These are phyloP conservation scores for Megaleporinus macrocephalus DNA, from an alignment of 2,113 vertebrate genomes.

Conservation along the genomic window DNA sequence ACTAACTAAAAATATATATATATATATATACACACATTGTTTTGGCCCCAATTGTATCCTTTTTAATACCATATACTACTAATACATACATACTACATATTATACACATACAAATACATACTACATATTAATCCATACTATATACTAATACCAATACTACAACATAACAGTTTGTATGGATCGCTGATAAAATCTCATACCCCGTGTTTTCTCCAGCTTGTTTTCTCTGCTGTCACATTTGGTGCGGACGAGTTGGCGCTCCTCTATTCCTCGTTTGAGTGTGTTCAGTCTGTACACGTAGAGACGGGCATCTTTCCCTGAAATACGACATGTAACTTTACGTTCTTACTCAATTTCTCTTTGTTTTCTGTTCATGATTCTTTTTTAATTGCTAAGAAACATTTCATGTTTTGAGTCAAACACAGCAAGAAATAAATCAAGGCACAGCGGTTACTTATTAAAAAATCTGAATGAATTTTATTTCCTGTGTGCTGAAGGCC, in stretches of 20 bases:
- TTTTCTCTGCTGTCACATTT: conserved; percentile 94
- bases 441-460: conserved; percentile 1
- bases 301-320: conserved; percentile 94
- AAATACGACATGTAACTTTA: conserved; percentile 35
- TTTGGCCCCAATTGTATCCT: too few relatives aligned
- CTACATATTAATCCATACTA: too few relatives aligned
- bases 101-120: too few relatives aligned
- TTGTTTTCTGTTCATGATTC: neutral
- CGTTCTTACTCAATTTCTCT: neutral
- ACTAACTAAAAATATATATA: too few relatives aligned
- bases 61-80: too few relatives aligned
- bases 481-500: neutral
- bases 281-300: conserved; percentile 90
- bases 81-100: too few relatives aligned
- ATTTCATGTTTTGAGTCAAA: neutral
- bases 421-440: neutral
- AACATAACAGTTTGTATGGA: too few relatives aligned
- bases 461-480: neutral
- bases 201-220: conserved; percentile 98
- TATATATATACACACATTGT: too few relatives aligned
- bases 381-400: neutral
- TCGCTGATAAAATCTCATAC: conserved; percentile 63
- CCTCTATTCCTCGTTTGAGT: conserved; percentile 84
- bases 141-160: too few relatives aligned
- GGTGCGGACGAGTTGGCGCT: conserved; percentile 79